Evolutionary conservation across 2,888 invertebrate genomes (phyloP), one percentile per base, ranked within the genome.

Genomic region (Tipula lateralis): DNA sequence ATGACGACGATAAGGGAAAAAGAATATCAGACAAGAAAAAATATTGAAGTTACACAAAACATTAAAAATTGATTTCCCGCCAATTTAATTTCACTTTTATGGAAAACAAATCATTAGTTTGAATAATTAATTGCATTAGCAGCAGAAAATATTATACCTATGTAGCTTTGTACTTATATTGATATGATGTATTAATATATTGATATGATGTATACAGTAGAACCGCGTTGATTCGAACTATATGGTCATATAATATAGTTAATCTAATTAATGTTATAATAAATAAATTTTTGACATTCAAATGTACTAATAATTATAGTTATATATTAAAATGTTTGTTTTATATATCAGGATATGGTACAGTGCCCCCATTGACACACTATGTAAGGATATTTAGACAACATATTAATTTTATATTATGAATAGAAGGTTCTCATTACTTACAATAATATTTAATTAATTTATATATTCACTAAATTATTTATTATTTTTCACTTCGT

Each of bases 1-100:
- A 66, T 66, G 66, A 66, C 66, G 66, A 66, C 32, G 82, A 82
- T 82, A 32, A 82, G 82, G 82, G 82, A 82, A 82, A 82, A 82
- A 82, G 82, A 82, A 82, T 32, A 82, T 82, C 66, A 66, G 66
- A 66, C 66, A 66, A 66, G 66, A 66, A 66, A 66, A 82, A 82
- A 82, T n/a, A 44, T n/a, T 44, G 44, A 44, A 44, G 44, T 30
- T 82, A 29, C 82, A 82, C 29, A 82, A 82, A 82, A 30, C 19
- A 34, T 34, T 34, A 30, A 34, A 83, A 34, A 83, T 83, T 83
- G 83, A 83, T 83, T 83, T 83, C 83, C 83, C 83, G 83, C 83
- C 83, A 83, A 83, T 83, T 83, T 34, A 34, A 83, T 24, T 83
- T 29, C 29, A 82, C 29, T 82, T 82, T 30, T 82, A 82, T 30